Evolutionary conservation across 1,140 invertebrate species (phyloP).

Genomic region (Heliothis virescens): DNA sequence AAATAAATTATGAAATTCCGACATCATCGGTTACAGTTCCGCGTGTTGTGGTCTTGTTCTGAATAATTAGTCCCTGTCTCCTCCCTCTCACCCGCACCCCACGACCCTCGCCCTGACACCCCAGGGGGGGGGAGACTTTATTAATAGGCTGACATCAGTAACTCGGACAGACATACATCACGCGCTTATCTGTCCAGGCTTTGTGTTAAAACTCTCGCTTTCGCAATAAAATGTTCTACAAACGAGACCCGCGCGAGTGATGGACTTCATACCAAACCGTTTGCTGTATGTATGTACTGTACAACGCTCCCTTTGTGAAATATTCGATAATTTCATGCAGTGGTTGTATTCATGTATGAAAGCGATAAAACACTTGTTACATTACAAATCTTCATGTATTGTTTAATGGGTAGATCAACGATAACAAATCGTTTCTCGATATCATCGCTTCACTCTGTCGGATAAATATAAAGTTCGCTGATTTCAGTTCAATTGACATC

Average conservation of each 20-base stretch:
- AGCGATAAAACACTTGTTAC: too few species aligned
- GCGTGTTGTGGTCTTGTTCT: conserved; percentile 22
- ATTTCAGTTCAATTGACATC: too few species aligned
- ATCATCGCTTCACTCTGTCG: too few species aligned
- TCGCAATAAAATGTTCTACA: neutral
- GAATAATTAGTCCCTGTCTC: conserved; percentile 15
- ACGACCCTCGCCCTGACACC: neutral
- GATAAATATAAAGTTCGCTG: too few species aligned
- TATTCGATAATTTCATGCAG: too few species aligned
- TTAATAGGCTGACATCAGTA: conserved; percentile 14
- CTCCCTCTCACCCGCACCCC: neutral
- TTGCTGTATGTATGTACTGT: neutral
- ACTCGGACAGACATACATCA: conserved; percentile 25
- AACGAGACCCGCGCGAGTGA: neutral
- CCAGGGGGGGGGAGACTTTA: neutral
- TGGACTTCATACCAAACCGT: neutral
- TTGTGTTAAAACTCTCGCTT: conserved; percentile 14
- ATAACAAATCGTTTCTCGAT: too few species aligned
- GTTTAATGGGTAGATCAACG: too few species aligned
- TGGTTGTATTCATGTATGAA: too few species aligned
- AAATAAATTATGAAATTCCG: too few species aligned
- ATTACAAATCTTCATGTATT: too few species aligned
- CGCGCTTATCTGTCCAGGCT: conserved; percentile 19
- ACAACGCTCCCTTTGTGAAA: too few species aligned
- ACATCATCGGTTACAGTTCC: neutral